phyloP scores from a whole-genome alignment of 1,140 invertebrate genomes.

The Rhopalosiphum padi region DNA sequence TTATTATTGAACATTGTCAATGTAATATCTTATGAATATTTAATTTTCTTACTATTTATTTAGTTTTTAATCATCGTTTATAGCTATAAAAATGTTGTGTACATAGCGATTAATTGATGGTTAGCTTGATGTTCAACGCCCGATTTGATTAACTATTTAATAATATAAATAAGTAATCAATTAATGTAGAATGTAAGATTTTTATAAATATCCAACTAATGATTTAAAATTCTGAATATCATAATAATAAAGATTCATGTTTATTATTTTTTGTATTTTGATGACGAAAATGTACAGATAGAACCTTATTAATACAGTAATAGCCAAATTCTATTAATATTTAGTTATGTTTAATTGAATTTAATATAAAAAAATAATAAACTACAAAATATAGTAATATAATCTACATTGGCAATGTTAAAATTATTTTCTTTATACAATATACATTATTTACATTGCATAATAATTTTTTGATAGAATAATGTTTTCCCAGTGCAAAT shows the following conservation, averaged over 20 bases:
- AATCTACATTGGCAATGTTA: background rate
- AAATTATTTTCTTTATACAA: background rate
- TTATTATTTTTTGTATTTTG: background rate
- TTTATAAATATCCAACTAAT: background rate
- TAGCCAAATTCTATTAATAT: background rate
- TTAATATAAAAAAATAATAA: no score
- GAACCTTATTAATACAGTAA: background rate
- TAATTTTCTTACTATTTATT: background rate
- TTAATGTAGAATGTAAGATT: background rate
- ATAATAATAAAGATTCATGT: background rate
- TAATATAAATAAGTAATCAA: background rate
- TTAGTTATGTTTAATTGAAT: background rate
- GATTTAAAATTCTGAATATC: background rate
- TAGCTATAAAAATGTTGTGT: background rate
- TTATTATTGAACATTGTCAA: background rate
- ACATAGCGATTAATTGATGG: background rate
- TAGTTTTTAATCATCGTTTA: background rate
- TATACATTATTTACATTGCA: background rate
- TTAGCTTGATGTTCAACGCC: background rate
- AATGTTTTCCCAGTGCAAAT: background rate
- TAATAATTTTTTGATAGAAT: background rate
- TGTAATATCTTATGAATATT: constrained; percentile 4
- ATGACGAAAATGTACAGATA: background rate
- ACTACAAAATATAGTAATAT: no score
- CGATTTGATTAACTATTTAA: background rate